These are phyloP conservation scores for Crotalus helleri DNA, from an alignment of 2,113 vertebrate genomes.

Conservation along the genomic window DNA sequence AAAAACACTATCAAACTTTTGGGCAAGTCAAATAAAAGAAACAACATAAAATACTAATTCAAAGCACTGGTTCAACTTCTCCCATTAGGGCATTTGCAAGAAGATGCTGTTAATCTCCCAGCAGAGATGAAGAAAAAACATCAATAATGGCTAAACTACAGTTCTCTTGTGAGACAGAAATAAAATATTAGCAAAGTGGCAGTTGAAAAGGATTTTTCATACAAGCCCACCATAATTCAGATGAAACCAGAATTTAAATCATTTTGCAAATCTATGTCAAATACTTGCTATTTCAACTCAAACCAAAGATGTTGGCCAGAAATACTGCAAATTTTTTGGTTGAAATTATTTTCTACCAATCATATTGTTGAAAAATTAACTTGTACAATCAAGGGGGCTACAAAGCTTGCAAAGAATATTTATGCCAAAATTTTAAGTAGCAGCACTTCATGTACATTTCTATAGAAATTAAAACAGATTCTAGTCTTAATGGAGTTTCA, in stretches of 20 bases:
- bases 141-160: neutral
- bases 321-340: neutral
- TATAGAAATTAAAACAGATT: neutral
- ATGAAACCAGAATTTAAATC: neutral
- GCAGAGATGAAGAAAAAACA: neutral
- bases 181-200: neutral
- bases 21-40: neutral
- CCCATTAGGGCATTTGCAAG: neutral
- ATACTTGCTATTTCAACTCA: neutral
- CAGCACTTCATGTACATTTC: neutral
- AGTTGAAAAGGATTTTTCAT: neutral
- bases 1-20: neutral
- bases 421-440: neutral
- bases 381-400: neutral
- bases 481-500: neutral
- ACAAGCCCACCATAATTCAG: neutral
- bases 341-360: neutral
- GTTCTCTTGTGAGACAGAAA: neutral
- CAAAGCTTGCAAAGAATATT: neutral
- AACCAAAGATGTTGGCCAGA: neutral
- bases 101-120: neutral
- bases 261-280: neutral
- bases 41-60: neutral
- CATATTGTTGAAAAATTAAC: neutral
- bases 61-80: neutral